Conservation (phyloP, 2,797 vertebrate genomes). For the Micromesistius poutassou region DNA sequence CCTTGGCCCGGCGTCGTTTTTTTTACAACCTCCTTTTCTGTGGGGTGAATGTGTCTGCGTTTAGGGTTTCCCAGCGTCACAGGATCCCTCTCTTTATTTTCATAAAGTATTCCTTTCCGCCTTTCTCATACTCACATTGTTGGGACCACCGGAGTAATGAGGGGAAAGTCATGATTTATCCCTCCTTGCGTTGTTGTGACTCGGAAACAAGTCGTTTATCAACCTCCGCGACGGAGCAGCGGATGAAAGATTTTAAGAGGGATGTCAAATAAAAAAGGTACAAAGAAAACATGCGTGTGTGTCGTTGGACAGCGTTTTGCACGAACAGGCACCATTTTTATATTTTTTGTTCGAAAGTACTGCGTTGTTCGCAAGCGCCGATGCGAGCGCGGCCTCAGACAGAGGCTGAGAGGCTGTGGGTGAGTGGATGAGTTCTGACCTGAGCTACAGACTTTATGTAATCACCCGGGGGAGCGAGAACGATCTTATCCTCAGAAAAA, state of each 20-base stretch:
- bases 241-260: background rate
- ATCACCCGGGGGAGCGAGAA: background rate
- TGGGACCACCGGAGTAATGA: slow-evolving; percentile 25
- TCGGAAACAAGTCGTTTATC: slow-evolving; percentile 37
- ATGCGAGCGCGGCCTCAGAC: no score
- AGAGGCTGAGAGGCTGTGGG: no score
- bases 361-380: no score
- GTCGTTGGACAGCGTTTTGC: background rate
- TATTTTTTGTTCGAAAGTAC: no score
- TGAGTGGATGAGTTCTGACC: background rate
- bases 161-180: slow-evolving; percentile 34
- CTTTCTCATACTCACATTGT: slow-evolving; percentile 18
- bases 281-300: background rate
- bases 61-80: slow-evolving; percentile 30
- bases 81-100: slow-evolving; percentile 42
- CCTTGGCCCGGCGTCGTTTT: slow-evolving; percentile 22
- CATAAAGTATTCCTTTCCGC: slow-evolving; percentile 25
- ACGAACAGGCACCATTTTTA: no score
- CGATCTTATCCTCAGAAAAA: no score
- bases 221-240: slow-evolving; percentile 14
- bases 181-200: slow-evolving; percentile 25
- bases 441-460: background rate
- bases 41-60: slow-evolving; percentile 5
- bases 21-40: slow-evolving; percentile 7
- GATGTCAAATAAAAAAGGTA: background rate